Base-by-base conservation (phyloP, 2,888 invertebrate species). In the Conchocele bisecta region DNA sequence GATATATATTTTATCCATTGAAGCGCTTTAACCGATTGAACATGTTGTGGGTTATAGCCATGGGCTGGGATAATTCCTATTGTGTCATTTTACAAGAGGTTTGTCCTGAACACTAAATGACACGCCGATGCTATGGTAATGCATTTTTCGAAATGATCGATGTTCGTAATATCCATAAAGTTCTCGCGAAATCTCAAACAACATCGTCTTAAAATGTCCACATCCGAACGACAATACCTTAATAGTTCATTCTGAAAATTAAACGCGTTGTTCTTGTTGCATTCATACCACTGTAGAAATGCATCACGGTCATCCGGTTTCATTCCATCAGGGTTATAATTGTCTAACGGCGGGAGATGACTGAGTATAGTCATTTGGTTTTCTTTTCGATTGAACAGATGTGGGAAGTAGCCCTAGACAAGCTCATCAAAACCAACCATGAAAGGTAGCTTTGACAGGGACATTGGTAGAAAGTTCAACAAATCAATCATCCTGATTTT, bases 401-500 rank as follows among this genome's bases (percentile, higher is more conserved):
- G 66, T 24, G 74, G 70, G 44, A 70, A 75, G 37, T 70, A 63
- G 13, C 61, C 69, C 39, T 74, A 69, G 13, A 46, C 31, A 26
- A 74, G n/a, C 33, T 74, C 64, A 4, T 31, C 35, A 3, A 44
- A 39, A 7, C 61, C 65, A 60, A 73, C 64, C n/a, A 54, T 35
- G 33, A 58, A 44, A 9, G 65, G 72, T 22, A 72, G 22, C 11
- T 68, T 44, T 9, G 57, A 39, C 11, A 73, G 42, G 20, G 69
- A 33, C 70, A 70, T 66, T 5, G 74, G 69, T 13, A 74, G 37
- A 13, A 75, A 68, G 39, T 75, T 75, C 2, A 69, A 24, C 3
- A 75, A 75, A 48, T 75, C 79, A 11, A 71, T 71, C 29, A 71
- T 42, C 26, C 59, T 31, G 13, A 71, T 63, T 11, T 71, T 65